phyloP scores from a whole-genome alignment of 1,140 invertebrate genomes.

The Zelostemma sp. region DNA sequence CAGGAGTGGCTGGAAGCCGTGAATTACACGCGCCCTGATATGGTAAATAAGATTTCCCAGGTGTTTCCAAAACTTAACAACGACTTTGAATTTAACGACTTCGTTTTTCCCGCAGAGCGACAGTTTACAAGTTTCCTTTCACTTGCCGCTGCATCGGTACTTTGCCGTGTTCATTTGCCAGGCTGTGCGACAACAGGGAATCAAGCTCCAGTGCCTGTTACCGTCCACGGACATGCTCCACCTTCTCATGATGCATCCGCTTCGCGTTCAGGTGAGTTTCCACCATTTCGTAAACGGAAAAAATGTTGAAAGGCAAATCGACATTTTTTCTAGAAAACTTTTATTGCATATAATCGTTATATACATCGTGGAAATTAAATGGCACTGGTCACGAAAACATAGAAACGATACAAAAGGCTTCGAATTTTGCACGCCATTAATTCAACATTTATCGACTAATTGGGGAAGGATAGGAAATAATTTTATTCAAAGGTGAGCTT shows the following conservation, averaged over 20 bases:
- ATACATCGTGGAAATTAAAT: constrained; percentile 35
- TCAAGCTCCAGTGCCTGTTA: constrained; percentile 81
- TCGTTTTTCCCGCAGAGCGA: constrained; percentile 73
- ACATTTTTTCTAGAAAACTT: constrained; percentile 43
- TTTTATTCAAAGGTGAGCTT: too few relatives aligned
- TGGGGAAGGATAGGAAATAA: not conserved
- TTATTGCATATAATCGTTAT: constrained; percentile 37
- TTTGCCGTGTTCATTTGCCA: constrained; percentile 93
- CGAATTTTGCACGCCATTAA: not conserved
- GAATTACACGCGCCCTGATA: constrained; percentile 77
- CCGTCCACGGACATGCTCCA: constrained; percentile 84
- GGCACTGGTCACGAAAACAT: constrained; percentile 27
- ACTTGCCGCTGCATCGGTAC: constrained; percentile 95
- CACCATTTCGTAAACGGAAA: too few relatives aligned
- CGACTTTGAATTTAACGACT: too few relatives aligned
- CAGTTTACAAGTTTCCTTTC: constrained; percentile 91
- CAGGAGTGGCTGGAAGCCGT: constrained; percentile 90
- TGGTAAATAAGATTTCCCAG: constrained; percentile 70
- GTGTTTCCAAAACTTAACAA: too few relatives aligned
- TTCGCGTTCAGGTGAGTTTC: constrained; percentile 87
- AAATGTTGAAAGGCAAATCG: too few relatives aligned
- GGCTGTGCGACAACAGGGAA: constrained; percentile 85
- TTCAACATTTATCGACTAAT: not conserved
- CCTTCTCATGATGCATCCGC: constrained; percentile 86
- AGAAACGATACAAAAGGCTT: not conserved